Evolutionary conservation across 2,888 invertebrate species (phyloP), one percentile per base, ranked within the genome.

Genomic region (Caenorhabditis auriculariae): DNA sequence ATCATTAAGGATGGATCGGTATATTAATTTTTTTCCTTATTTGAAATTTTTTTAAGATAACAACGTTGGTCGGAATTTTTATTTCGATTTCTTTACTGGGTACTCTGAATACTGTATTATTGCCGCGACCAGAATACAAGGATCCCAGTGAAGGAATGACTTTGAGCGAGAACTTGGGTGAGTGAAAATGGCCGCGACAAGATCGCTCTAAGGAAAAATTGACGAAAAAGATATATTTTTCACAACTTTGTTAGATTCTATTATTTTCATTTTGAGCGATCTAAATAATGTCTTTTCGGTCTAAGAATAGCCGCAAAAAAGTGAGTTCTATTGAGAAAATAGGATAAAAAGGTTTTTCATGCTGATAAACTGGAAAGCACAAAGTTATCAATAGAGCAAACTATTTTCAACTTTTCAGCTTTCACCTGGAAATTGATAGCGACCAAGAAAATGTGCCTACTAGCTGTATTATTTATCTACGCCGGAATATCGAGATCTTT

Each of bases 401-500:
- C n/a, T n/a, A n/a, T n/a, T n/a, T n/a, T n/a, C n/a, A n/a, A n/a
- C n/a, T 39, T 35, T 55, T 9, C 35, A 54, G 57, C 17, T 19
- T 24, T 54, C 6, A 61, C 61, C 7, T 61, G 56, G 38, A 35
- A 29, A 38, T 28, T 61, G 15, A 54, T 61, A 47, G n/a, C n/a
- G 4, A 48, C 54, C 7, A 19, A 32, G 3, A 35, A 38, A 26
- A 61, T 61, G 61, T 24, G 38, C 4, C 56, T 61, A 3, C 47
- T 61, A n/a, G 41, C 61, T 0, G 46, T 61, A 4, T 46, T 61
- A 4, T 61, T 61, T 42, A 24, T 61, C 1, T 61, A 61, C 17
- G 54, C 61, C 29, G 61, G 61, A 37, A 57, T 61, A 24, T 61
- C 57, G 1, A 35, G 61, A 7, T 57, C 57, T 23, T 61, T 61